Base-by-base conservation (phyloP, 2,113 vertebrate species). In the Peromyscus leucopus region DNA sequence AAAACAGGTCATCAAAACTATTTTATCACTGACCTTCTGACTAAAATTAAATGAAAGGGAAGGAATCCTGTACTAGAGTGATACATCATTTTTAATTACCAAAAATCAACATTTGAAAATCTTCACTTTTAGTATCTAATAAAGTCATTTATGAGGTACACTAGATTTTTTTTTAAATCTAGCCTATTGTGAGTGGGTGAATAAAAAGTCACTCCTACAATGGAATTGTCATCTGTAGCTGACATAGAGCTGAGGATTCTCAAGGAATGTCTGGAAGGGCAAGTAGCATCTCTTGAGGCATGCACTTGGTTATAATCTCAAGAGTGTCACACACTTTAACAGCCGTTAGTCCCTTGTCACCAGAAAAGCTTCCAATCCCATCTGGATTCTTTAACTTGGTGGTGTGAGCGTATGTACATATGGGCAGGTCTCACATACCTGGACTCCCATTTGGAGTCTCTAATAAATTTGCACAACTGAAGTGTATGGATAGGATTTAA, bases 401-500 rank as follows among this genome's bases (percentile, higher is more conserved):
- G 42, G 42, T 42, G 42, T 42, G 42, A 42, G 42, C 42, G 42
- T 42, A 42, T 42, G 42, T 42, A 42, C 42, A 42, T 42, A 42
- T 42, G 42, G 42, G 42, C 42, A 42, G 42, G 42, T 42, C 42
- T 42, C 42, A 42, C 42, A 42, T 42, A 42, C 42, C 42, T 42
- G 42, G 42, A 42, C 42, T 42, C 42, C 42, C 10, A 94, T 78
- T 91, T 31, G 24, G 65, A 46, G 76, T 95, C 91, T 90, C 21
- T 75, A 19, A 95, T 65, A 95, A 61, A 82, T 82, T 74, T 31
- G 51, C 61, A 10, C 8, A 28, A n/a, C 31, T 4, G 79, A 42
- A 21, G n/a, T 89, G 94, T 91, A 89, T 57, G 4, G 82, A 42
- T 1, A 87, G 36, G 12, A 36, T 42, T 13, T 97, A 76, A 96